Base-by-base conservation (phyloP, 2,888 invertebrate species). In the Rhagonycha lutea region DNA sequence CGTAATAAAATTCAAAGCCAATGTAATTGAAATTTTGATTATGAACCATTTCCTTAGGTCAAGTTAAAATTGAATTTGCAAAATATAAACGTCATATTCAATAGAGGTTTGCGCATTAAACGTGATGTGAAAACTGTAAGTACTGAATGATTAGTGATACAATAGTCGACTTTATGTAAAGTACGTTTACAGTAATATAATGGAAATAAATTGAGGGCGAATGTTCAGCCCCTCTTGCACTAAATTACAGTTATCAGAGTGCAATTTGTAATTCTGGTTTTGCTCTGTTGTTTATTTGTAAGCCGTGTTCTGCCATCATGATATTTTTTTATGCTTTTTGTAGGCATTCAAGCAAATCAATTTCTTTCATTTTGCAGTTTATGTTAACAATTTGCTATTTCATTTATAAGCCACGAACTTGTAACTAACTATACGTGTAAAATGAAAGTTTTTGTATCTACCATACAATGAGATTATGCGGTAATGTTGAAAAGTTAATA, bases 231-330 rank as follows among this genome's bases (percentile, higher is more conserved):
- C 47, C 47, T 74, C 74, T 76, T 70, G 69, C 65, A 67, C 28
- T 65, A 77, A 77, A 77, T 77, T 77, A 77, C 77, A 72, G 77
- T 74, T 74, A 77, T 77, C 72, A 74, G 28, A 47, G 71, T 65
- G 61, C 71, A 77, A 77, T 77, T 77, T 74, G 72, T 61, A 29
- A 70, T 77, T 74, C 77, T 71, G 76, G 73, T 70, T 76, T 76
- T 70, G 74, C 74, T 73, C 68, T 73, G 73, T 73, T 73, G 68
- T 72, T 77, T 70, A 74, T 73, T 74, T 77, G 74, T 70, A 62
- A 29, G 60, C 69, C 70, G 70, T 73, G 77, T 70, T 76, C 74
- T 76, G 73, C 73, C 74, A 74, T 72, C 76, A 76, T 73, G 72
- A 76, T 76, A 60, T 76, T 72, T 69, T 62, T 75, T 73, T 68